Evolutionary conservation across 1,140 invertebrate species (phyloP).

Genomic region (Monochamus saltuarius): DNA sequence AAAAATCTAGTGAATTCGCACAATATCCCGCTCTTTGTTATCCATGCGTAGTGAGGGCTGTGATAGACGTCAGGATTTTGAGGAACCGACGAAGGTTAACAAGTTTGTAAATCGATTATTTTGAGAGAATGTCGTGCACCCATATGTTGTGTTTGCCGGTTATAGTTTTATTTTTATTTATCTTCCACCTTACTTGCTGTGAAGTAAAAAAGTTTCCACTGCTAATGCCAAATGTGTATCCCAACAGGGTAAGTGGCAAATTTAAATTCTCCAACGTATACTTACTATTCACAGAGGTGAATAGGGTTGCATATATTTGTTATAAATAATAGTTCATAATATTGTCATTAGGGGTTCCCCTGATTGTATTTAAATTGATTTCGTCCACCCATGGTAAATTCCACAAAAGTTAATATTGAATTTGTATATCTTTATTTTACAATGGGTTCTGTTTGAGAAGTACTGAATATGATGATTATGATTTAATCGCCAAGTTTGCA

Average conservation of each 20-base stretch:
- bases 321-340: background rate
- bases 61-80: no score
- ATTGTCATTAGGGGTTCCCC: background rate
- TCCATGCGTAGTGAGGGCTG: no score
- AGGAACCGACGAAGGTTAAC: no score
- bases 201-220: slow-evolving; percentile 60
- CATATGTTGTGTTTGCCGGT: slow-evolving; percentile 37
- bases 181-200: slow-evolving; percentile 32
- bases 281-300: slow-evolving; percentile 16
- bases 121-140: slow-evolving; percentile 31
- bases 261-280: slow-evolving; percentile 24
- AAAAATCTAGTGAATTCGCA: no score
- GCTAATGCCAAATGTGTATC: slow-evolving; percentile 71
- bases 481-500: slow-evolving; percentile 1
- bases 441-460: background rate
- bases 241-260: slow-evolving; percentile 60
- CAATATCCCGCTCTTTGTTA: no score
- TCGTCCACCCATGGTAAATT: no score
- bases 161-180: slow-evolving; percentile 30
- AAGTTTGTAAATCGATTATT: background rate
- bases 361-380: background rate
- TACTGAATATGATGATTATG: background rate
- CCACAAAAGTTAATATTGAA: no score
- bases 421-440: background rate
- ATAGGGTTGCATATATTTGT: slow-evolving; percentile 9